phyloP scores from a whole-genome alignment of 2,888 invertebrate genomes.

The Drosophila kokeensis region DNA sequence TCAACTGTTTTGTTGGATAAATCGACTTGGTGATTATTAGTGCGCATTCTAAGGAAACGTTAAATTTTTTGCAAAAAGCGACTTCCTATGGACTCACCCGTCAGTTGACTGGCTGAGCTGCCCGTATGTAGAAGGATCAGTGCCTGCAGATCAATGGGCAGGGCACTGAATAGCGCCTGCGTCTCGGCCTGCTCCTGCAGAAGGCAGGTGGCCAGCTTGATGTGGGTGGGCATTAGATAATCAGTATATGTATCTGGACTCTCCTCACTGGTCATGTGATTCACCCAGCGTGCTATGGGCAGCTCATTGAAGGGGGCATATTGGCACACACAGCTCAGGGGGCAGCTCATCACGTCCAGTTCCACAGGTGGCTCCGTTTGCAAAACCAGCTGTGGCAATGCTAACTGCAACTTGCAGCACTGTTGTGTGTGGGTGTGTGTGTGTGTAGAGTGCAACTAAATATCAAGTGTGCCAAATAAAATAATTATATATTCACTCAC shows the following conservation, averaged over 20 bases:
- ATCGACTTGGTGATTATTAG: not conserved
- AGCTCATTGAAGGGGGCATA: slow-evolving; percentile 86
- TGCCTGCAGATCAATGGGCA: slow-evolving; percentile 86
- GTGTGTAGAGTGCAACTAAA: not conserved
- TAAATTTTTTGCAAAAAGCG: not conserved
- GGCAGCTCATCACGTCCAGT: slow-evolving; percentile 84
- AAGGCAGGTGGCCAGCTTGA: slow-evolving; percentile 86
- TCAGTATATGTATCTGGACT: slow-evolving; percentile 82
- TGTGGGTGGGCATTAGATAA: slow-evolving; percentile 84
- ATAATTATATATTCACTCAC: slow-evolving; percentile 35
- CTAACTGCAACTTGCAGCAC: slow-evolving; percentile 28
- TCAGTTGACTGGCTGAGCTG: slow-evolving; percentile 82
- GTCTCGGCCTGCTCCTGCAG: slow-evolving; percentile 85
- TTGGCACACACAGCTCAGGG: slow-evolving; percentile 86
- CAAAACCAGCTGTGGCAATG: slow-evolving; percentile 27
- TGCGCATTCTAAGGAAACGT: not conserved
- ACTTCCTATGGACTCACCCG: slow-evolving; percentile 66
- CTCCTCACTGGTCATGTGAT: slow-evolving; percentile 75
- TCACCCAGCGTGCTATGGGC: slow-evolving; percentile 86
- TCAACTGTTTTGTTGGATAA: not conserved
- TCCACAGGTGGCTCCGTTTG: slow-evolving; percentile 49
- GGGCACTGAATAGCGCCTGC: slow-evolving; percentile 82
- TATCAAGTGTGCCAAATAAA: not conserved
- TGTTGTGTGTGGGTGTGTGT: slow-evolving; percentile 6
- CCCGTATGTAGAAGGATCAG: slow-evolving; percentile 87